phyloP scores from a whole-genome alignment of 2,888 invertebrate genomes.

The Calliphora vomitoria region DNA sequence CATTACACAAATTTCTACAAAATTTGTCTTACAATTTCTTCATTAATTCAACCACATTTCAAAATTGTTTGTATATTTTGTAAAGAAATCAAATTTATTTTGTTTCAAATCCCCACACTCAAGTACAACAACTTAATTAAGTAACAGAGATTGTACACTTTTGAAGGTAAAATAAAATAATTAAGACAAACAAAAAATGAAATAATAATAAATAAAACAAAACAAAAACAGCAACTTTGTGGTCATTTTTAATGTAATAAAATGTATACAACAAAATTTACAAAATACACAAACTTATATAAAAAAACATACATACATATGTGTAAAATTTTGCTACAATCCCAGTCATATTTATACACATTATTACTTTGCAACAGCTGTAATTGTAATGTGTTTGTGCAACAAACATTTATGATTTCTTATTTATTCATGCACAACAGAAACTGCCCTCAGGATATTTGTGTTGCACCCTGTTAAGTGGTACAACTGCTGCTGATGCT shows the following conservation, averaged over 20 bases:
- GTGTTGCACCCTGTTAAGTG: constrained; percentile 20
- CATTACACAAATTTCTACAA: neutral
- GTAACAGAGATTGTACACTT: neutral
- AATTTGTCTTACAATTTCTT: constrained; percentile 10
- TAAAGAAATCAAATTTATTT: constrained; percentile 23
- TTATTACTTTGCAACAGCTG: constrained; percentile 18
- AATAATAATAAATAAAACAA: constrained; percentile 5
- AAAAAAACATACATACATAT: no score
- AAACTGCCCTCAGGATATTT: constrained; percentile 43
- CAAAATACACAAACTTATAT: neutral
- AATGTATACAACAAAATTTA: constrained; percentile 13
- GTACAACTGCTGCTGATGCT: neutral
- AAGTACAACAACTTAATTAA: constrained; percentile 23
- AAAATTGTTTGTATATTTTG: neutral
- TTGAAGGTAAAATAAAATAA: constrained; percentile 56
- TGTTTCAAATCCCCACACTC: constrained; percentile 34
- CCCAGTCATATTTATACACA: neutral
- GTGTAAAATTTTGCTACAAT: neutral
- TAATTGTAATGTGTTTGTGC: constrained; percentile 38
- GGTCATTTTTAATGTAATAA: constrained; percentile 48
- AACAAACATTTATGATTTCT: constrained; percentile 41
- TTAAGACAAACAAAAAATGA: neutral
- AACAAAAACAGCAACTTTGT: constrained; percentile 24
- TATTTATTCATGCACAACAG: constrained; percentile 39
- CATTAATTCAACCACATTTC: constrained; percentile 7